These are phyloP conservation scores for Brenthis daphne DNA, from an alignment of 2,888 invertebrate species.

Conservation along the genomic window DNA sequence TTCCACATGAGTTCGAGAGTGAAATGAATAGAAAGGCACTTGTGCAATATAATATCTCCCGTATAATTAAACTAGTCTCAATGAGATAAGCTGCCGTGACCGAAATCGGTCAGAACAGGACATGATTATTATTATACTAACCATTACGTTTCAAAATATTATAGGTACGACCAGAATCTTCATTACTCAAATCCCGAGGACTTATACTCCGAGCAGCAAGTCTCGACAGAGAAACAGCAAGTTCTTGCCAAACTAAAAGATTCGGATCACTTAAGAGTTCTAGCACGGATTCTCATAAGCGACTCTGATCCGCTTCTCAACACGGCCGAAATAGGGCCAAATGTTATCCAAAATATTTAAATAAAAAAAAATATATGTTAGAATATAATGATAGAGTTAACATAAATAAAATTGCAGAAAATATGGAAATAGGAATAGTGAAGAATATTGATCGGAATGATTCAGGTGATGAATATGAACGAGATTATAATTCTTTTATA, in stretches of 20 bases:
- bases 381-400: constrained; percentile 3
- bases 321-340: constrained; percentile 19
- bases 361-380: constrained; percentile 5
- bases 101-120: too few species aligned
- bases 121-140: not conserved
- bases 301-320: constrained; percentile 73
- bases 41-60: too few species aligned
- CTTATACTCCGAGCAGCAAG: constrained; percentile 75
- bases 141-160: constrained; percentile 23
- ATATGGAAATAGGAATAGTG: not conserved
- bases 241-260: constrained; percentile 55
- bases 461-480: not conserved
- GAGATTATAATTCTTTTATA: too few species aligned
- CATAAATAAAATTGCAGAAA: not conserved
- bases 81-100: too few species aligned
- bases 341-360: not conserved
- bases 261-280: constrained; percentile 72
- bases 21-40: too few species aligned
- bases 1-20: too few species aligned
- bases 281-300: constrained; percentile 71
- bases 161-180: constrained; percentile 57
- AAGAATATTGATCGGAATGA: not conserved
- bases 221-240: constrained; percentile 66
- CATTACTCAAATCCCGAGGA: constrained; percentile 65
- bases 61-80: too few species aligned